phyloP scores from a whole-genome alignment of 30 jellyfish, hydroid and myxozoan genomes.

The Morbakka virulenta region DNA sequence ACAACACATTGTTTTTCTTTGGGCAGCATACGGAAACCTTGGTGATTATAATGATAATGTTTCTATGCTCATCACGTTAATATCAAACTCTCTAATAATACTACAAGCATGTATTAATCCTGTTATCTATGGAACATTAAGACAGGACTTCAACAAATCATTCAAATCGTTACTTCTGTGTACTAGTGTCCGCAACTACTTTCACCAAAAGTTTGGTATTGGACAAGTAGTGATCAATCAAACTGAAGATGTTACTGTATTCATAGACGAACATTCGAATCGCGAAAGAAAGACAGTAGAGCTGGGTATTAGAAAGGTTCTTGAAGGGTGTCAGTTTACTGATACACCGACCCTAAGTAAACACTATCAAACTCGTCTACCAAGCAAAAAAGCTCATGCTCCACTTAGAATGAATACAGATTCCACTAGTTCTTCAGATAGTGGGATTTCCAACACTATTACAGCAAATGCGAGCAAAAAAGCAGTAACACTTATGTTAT shows the following conservation, averaged over 20 bases:
- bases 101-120: constrained; percentile 93
- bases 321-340: not conserved
- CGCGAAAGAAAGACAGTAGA: not conserved
- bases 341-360: not conserved
- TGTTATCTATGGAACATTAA: constrained; percentile 77
- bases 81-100: constrained; percentile 68
- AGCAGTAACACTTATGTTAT: not conserved
- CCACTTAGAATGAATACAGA: not conserved
- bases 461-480: not conserved
- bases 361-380: not conserved
- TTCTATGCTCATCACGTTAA: constrained; percentile 36
- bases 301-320: not conserved
- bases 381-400: not conserved
- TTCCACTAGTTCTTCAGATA: not conserved
- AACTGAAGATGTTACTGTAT: not conserved
- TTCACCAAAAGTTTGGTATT: not conserved
- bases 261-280: not conserved
- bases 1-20: constrained; percentile 83
- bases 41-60: not conserved
- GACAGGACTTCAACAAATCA: constrained; percentile 83
- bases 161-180: constrained; percentile 48
- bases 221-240: not conserved
- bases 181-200: constrained; percentile 1
- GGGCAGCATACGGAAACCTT: constrained; percentile 49
- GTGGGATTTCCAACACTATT: not conserved